A percentile compares a stretch with the other conserved stretches of the same genome.
Conservation (phyloP, 2,797 vertebrate species). For the Cossypha polioptera region DNA sequence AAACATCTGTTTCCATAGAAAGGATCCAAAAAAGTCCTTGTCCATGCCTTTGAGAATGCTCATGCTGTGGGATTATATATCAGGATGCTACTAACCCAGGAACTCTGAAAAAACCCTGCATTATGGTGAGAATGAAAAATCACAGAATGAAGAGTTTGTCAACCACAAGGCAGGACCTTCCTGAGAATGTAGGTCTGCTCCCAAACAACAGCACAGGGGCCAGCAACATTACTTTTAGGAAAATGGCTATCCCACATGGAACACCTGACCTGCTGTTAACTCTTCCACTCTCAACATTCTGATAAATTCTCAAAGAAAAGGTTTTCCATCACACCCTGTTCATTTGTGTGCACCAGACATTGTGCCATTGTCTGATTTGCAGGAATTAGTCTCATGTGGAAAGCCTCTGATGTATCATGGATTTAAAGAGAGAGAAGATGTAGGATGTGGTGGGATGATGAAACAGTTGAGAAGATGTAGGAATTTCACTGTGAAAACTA, state of each 20-base stretch:
- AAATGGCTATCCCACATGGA: not conserved
- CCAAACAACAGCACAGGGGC: not conserved
- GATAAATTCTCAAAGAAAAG: not conserved
- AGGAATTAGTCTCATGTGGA: not conserved
- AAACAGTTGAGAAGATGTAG: not conserved
- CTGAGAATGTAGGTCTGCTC: accelerated
- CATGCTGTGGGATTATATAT: not conserved
- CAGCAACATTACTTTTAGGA: not conserved
- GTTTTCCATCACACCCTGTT: not conserved
- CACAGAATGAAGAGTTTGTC: not conserved
- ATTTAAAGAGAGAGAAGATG: not conserved
- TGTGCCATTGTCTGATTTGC: not conserved
- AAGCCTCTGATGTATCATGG: not conserved
- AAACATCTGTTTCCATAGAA: not conserved
- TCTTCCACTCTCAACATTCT: not conserved
- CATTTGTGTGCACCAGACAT: not conserved
- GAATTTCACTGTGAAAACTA: not conserved
- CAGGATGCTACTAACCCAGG: not conserved
- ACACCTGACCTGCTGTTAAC: not conserved
- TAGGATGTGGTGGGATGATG: not conserved
- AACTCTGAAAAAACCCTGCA: not conserved
- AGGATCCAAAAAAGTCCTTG: not conserved
- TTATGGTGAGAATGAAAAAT: not conserved
- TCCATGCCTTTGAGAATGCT: not conserved
- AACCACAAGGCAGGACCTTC: not conserved